These are phyloP conservation scores for Tretioscincus oriximinensis DNA, from an alignment of 2,113 vertebrate species.

Conservation along the genomic window DNA sequence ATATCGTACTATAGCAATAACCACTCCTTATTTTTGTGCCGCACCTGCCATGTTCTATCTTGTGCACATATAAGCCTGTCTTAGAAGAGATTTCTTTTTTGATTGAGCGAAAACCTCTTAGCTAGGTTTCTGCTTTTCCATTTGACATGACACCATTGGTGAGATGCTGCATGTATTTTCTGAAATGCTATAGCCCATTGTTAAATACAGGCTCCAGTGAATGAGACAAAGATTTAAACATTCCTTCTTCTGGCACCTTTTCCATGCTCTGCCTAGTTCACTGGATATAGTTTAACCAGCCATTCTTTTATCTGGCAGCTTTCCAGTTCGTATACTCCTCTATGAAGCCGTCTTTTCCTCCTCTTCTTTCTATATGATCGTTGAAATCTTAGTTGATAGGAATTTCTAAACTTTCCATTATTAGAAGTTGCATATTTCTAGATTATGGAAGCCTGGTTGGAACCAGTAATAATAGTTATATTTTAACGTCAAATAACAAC, in stretches of 20 bases:
- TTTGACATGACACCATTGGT: background rate
- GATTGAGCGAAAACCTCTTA: conserved; percentile 22
- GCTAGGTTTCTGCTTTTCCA: conserved; percentile 19
- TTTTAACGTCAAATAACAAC: too few species aligned
- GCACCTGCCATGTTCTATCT: background rate
- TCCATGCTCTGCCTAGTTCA: background rate
- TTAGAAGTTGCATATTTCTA: too few species aligned
- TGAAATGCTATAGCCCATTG: conserved; percentile 12
- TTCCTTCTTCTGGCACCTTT: background rate
- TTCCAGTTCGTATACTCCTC: too few species aligned
- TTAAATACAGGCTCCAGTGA: background rate
- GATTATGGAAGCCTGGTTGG: too few species aligned
- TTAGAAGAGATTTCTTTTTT: conserved; percentile 51
- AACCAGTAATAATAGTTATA: too few species aligned
- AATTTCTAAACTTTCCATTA: too few species aligned
- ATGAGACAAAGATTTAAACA: background rate
- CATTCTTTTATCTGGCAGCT: too few species aligned
- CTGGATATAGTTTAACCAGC: too few species aligned
- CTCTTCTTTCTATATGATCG: too few species aligned
- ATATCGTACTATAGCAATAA: background rate
- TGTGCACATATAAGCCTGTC: conserved; percentile 7
- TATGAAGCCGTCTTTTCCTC: too few species aligned
- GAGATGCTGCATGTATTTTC: conserved; percentile 34
- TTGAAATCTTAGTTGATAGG: too few species aligned
- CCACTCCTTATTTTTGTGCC: background rate